Conservation (phyloP, 2,888 invertebrate species). For the Masnerella sp. region DNA sequence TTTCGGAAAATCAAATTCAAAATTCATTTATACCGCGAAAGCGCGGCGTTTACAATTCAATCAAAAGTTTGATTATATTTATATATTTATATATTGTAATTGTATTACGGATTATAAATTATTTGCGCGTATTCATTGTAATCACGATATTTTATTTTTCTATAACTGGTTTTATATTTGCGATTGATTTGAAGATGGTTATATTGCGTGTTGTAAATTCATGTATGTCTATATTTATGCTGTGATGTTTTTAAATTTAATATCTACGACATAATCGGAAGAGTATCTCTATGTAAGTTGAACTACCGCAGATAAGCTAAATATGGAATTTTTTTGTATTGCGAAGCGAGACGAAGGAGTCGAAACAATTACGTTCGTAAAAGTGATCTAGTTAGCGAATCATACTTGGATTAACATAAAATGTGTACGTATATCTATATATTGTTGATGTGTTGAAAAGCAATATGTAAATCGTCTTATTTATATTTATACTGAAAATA, state of each 20-base stretch:
- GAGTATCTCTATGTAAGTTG: conserved; percentile 37
- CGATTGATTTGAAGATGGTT: conserved; percentile 9
- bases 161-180: conserved; percentile 19
- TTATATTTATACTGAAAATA: conserved; percentile 50
- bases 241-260: conserved; percentile 52
- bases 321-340: conserved; percentile 24
- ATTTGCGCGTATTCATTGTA: too few species aligned
- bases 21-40: not conserved
- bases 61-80: conserved; percentile 10
- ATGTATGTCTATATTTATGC: conserved; percentile 40
- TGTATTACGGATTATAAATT: too few species aligned
- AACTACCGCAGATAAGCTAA: conserved; percentile 19
- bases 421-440: conserved; percentile 33
- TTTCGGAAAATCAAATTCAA: conserved; percentile 16
- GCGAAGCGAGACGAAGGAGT: conserved; percentile 11
- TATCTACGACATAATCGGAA: conserved; percentile 28
- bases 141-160: conserved; percentile 24
- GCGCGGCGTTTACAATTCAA: not conserved
- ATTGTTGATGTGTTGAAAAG: conserved; percentile 46
- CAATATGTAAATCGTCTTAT: conserved; percentile 46
- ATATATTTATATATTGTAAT: not conserved
- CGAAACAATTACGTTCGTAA: conserved; percentile 22
- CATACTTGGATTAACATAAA: conserved; percentile 19
- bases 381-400: conserved; percentile 36
- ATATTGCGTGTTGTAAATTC: conserved; percentile 15